Evolutionary conservation across 2,797 vertebrate genomes (phyloP).

Genomic region (Gymnocypris eckloni): DNA sequence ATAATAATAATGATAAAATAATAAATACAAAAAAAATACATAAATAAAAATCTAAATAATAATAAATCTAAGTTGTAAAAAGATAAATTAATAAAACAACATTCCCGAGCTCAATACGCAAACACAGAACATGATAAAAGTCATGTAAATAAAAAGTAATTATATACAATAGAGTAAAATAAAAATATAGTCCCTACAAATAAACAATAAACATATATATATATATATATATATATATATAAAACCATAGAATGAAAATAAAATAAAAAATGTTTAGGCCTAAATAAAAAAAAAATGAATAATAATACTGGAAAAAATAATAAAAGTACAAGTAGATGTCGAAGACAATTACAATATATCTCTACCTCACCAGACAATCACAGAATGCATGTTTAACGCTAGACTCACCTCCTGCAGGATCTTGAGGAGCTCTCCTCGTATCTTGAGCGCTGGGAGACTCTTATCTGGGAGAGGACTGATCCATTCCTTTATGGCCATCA

Average conservation of each 20-base stretch:
- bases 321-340: neutral
- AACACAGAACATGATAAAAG: neutral
- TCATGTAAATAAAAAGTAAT: no score
- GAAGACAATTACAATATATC: neutral
- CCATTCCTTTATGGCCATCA: constrained; percentile 99
- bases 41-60: no score
- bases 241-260: no score
- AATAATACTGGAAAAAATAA: neutral
- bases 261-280: no score
- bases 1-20: neutral
- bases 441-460: constrained; percentile 92
- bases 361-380: neutral
- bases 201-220: no score
- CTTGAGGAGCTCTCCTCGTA: constrained; percentile 92
- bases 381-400: neutral
- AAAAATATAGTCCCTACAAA: no score
- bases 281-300: no score
- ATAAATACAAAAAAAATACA: neutral
- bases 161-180: no score
- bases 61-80: no score
- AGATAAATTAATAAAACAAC: neutral
- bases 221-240: no score
- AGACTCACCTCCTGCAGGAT: constrained; percentile 90
- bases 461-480: constrained; percentile 96
- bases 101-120: neutral